A percentile compares a stretch with the other conserved stretches of the same genome.
Conservation (phyloP, 2,888 invertebrate species). For the Tanytarsus gracilentus region DNA sequence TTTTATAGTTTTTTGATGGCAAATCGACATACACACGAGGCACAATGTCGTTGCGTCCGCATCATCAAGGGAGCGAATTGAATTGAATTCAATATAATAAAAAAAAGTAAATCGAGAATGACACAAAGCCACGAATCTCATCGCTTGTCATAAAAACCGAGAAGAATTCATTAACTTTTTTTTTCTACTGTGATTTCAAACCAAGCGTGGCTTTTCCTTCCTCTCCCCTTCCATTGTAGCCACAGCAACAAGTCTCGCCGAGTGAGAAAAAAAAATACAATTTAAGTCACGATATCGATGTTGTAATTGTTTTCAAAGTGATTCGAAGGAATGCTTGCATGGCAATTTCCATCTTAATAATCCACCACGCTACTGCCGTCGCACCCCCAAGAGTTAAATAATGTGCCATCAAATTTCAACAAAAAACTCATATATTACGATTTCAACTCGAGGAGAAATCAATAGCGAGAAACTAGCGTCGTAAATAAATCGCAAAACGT, state of each 20-base stretch:
- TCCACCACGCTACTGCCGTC: too few relatives aligned
- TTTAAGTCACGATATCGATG: neutral
- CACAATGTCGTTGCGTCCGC: slow-evolving; percentile 7
- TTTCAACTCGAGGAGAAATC: too few relatives aligned
- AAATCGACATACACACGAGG: neutral
- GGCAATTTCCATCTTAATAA: too few relatives aligned
- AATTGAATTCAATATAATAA: slow-evolving; percentile 9
- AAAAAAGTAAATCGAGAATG: slow-evolving; percentile 24
- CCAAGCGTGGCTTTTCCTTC: neutral
- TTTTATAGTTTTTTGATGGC: slow-evolving; percentile 26
- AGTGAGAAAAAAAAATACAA: neutral
- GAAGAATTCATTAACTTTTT: slow-evolving; percentile 11
- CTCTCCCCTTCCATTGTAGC: neutral
- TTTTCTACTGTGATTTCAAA: neutral
- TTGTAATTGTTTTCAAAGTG: neutral
- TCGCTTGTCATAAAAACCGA: slow-evolving; percentile 22
- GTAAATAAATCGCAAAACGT: slow-evolving; percentile 19
- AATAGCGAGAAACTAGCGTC: too few relatives aligned
- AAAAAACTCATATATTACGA: too few relatives aligned
- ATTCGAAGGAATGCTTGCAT: too few relatives aligned
- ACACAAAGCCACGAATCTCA: slow-evolving; percentile 24
- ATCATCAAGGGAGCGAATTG: neutral
- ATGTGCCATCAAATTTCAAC: too few relatives aligned
- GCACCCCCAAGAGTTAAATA: too few relatives aligned
- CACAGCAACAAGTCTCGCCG: neutral